phyloP scores from a whole-genome alignment of 2,888 invertebrate genomes.

The Papilio demoleus region DNA sequence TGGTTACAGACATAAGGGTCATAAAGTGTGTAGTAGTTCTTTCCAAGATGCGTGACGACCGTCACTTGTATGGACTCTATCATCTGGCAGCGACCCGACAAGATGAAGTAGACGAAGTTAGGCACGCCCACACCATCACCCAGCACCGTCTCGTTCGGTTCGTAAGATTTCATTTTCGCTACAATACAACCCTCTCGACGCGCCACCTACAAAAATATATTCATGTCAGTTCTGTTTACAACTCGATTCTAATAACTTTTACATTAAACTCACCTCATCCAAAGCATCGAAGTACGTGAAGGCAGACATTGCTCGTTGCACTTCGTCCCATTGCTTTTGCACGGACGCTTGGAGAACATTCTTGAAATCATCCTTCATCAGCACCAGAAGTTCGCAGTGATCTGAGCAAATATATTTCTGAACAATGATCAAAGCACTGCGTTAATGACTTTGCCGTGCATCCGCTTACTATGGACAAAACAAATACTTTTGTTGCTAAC shows the following conservation, averaged over 20 bases:
- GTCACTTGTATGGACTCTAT: slow-evolving; percentile 82
- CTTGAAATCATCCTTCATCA: slow-evolving; percentile 86
- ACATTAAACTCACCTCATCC: slow-evolving; percentile 66
- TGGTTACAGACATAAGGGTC: slow-evolving; percentile 69
- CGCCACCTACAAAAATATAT: slow-evolving; percentile 65
- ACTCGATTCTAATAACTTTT: neutral
- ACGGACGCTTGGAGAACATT: slow-evolving; percentile 83
- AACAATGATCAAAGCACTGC: slow-evolving; percentile 15
- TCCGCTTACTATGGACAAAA: slow-evolving; percentile 26
- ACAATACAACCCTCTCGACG: slow-evolving; percentile 86
- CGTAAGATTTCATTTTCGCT: slow-evolving; percentile 84
- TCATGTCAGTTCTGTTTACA: neutral
- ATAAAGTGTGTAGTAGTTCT: slow-evolving; percentile 72
- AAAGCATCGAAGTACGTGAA: slow-evolving; percentile 86
- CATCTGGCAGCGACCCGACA: slow-evolving; percentile 84
- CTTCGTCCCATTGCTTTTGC: slow-evolving; percentile 85
- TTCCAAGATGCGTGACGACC: slow-evolving; percentile 61
- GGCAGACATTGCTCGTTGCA: slow-evolving; percentile 82
- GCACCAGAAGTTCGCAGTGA: slow-evolving; percentile 85
- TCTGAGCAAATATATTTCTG: slow-evolving; percentile 51
- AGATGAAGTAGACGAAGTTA: slow-evolving; percentile 82
- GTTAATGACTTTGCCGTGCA: slow-evolving; percentile 27
- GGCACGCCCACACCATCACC: slow-evolving; percentile 79
- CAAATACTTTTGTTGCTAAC: slow-evolving; percentile 52
- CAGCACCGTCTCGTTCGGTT: slow-evolving; percentile 80